Evolutionary conservation across 2,888 invertebrate species (phyloP), one percentile per base, ranked within the genome.

Genomic region (Dugesia japonica): DNA sequence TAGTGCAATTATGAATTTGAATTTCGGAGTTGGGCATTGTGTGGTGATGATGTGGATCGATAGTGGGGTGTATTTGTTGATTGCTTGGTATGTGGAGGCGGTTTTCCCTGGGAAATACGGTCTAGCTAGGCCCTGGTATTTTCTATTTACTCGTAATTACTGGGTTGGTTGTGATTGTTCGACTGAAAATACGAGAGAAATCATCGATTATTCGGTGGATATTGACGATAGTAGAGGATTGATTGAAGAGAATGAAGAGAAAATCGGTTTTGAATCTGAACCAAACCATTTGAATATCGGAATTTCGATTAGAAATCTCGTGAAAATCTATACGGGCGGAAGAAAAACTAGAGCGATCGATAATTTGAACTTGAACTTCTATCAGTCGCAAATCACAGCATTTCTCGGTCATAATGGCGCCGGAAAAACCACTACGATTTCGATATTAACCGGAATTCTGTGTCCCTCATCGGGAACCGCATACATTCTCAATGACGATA

Each of bases 391-490:
- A 83, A 90, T 93, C 72, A 92, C 92, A 0, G 89, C 91, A 17
- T 87, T 94, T 79, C 85, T 93, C 26, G 92, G 92, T 0, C 89
- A 92, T 80, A 93, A 93, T 81, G 92, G 93, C 0, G 92, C 93
- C 0, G 78, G 78, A 23, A 78, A 78, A 73, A 78, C 77, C 17
- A 78, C 78, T 27, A 79, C 79, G 71, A 77, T 80, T 71, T 84
- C 84, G 0, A 83, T 85, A 27, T 79, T 85, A 78, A 84, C 83
- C 33, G 87, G 93, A 15, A 88, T 92, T 85, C 88, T 89, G 80
- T 88, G 89, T 1, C 91, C 92, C 1, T 89, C 89, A 0, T 86
- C 86, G 4, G 93, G 93, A 0, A 89, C 89, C 80, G 90, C 92
- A 26, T 85, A 87, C 71, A 86, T 91, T 73, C 88, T 90, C 82